Evolutionary conservation across 2,113 vertebrate genomes (phyloP).

Genomic region (Trachemys scripta): DNA sequence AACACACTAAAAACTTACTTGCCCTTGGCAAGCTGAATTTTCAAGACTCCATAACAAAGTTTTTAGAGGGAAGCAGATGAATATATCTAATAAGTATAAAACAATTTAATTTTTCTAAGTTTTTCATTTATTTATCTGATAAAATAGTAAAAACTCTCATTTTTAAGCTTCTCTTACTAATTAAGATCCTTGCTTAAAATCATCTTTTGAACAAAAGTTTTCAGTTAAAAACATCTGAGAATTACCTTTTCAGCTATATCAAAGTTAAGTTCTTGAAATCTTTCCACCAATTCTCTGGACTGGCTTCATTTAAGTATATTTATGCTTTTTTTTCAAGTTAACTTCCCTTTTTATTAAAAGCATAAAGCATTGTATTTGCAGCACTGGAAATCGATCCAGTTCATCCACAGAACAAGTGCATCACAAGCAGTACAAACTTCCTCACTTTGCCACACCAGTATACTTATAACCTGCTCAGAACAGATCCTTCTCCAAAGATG

Average conservation of each 20-base stretch:
- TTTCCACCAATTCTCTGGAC: not conserved
- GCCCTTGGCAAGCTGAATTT: not conserved
- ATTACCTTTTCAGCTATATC: not conserved
- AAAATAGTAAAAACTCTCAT: not conserved
- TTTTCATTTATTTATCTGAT: not conserved
- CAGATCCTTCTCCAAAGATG: not conserved
- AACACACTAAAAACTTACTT: not conserved
- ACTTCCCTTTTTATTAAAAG: not conserved
- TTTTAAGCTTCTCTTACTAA: not conserved
- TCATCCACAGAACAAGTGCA: not conserved
- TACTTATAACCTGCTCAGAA: not conserved
- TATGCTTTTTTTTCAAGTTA: not conserved
- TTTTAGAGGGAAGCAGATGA: not conserved
- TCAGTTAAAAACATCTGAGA: not conserved
- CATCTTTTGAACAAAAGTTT: not conserved
- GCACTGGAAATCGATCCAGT: not conserved
- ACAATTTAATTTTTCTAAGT: no score
- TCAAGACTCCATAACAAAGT: not conserved
- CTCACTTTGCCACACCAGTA: not conserved
- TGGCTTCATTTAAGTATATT: not conserved
- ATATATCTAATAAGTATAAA: not conserved
- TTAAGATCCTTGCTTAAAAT: not conserved
- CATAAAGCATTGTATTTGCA: not conserved
- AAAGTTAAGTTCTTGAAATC: not conserved
- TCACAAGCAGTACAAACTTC: not conserved